phyloP scores from a whole-genome alignment of 2,797 vertebrate genomes.

The Cossypha polioptera region DNA sequence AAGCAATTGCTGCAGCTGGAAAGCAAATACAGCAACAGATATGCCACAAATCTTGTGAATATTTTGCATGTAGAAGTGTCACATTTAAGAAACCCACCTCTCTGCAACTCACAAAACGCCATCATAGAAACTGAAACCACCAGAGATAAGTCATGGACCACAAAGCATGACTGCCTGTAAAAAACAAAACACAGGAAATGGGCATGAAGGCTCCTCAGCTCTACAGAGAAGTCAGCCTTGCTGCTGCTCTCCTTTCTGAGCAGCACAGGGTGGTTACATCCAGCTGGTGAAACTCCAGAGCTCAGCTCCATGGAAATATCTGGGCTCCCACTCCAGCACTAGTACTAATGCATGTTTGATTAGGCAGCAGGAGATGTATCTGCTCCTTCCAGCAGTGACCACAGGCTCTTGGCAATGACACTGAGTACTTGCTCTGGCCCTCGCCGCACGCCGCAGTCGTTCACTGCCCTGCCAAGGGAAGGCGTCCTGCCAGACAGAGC shows the following conservation, averaged over 20 bases:
- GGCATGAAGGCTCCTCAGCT: neutral
- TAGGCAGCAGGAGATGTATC: slow-evolving; percentile 33
- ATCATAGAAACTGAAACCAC: neutral
- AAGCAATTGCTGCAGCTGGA: neutral
- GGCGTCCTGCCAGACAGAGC: neutral
- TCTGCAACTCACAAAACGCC: neutral
- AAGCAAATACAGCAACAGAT: neutral
- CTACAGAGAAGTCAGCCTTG: neutral
- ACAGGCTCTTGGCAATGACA: slow-evolving; percentile 58
- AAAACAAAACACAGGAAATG: neutral
- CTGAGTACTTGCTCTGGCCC: slow-evolving; percentile 33
- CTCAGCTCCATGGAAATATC: neutral
- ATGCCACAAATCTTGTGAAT: neutral
- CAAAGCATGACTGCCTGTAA: neutral
- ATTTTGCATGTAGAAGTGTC: neutral
- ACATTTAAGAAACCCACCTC: neutral
- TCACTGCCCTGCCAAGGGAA: slow-evolving; percentile 33
- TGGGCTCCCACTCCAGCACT: neutral
- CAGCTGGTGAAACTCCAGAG: neutral
- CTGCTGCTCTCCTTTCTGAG: neutral
- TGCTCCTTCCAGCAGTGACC: slow-evolving; percentile 56
- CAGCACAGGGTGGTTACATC: neutral
- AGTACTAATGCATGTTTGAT: slow-evolving; percentile 26
- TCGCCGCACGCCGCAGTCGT: neutral
- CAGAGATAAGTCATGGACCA: neutral